These are phyloP conservation scores for Euspilapteryx auroguttella DNA, from an alignment of 2,888 invertebrate species.

Conservation along the genomic window DNA sequence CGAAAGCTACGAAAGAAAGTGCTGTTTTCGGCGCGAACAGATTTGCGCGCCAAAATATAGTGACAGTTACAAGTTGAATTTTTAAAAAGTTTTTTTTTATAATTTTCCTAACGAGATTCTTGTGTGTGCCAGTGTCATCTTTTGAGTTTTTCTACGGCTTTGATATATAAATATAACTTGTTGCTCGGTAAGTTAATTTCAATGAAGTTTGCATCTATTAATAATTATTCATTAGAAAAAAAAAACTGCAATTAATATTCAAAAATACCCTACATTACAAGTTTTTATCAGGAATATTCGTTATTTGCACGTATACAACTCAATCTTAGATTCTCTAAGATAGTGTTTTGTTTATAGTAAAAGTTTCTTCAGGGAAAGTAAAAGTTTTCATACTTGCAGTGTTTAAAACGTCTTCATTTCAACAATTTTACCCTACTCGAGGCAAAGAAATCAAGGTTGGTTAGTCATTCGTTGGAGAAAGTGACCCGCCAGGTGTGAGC, in stretches of 20 bases:
- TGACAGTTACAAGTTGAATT: conserved; percentile 29
- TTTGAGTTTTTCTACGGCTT: conserved; percentile 11
- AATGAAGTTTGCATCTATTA: too few relatives aligned
- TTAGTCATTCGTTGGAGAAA: conserved; percentile 20
- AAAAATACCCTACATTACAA: too few relatives aligned
- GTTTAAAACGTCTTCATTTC: conserved; percentile 20
- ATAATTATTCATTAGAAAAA: too few relatives aligned
- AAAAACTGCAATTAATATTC: too few relatives aligned
- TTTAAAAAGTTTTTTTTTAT: conserved; percentile 8
- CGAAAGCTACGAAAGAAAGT: conserved; percentile 5
- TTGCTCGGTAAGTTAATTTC: conserved; percentile 14
- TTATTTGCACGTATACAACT: too few relatives aligned
- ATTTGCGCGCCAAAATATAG: conserved; percentile 19
- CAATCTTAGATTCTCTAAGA: conserved; percentile 9
- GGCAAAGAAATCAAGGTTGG: conserved; percentile 53
- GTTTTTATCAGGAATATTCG: too few relatives aligned
- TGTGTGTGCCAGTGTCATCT: conserved; percentile 28
- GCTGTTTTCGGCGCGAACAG: conserved; percentile 19
- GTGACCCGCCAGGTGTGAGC: too few relatives aligned
- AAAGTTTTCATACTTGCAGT: conserved; percentile 28
- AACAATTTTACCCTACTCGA: conserved; percentile 22
- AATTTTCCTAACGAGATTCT: conserved; percentile 2
- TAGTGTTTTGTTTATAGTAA: conserved; percentile 11
- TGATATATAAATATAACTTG: too few relatives aligned
- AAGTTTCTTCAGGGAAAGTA: conserved; percentile 35